These are phyloP conservation scores for Myzus persicae DNA, from an alignment of 1,140 invertebrate genomes.

Conservation along the genomic window DNA sequence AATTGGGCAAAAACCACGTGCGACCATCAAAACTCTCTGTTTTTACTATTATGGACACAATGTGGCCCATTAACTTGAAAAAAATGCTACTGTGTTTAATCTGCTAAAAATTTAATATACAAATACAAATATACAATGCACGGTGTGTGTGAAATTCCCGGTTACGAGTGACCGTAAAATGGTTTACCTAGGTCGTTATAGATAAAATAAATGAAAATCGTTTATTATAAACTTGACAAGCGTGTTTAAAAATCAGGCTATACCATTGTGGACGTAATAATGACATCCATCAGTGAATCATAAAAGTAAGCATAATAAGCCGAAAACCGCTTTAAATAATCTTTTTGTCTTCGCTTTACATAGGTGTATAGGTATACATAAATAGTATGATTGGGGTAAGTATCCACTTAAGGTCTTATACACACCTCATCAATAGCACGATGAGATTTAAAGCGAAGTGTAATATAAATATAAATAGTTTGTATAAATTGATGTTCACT, in stretches of 20 bases:
- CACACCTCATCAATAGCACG: not conserved
- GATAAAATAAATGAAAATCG: not conserved
- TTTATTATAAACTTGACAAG: not conserved
- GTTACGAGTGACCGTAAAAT: not conserved
- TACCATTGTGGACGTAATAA: not conserved
- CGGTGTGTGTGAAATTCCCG: not conserved
- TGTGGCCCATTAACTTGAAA: not conserved
- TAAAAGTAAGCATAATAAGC: not conserved
- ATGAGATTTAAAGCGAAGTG: not conserved
- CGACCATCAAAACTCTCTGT: not conserved
- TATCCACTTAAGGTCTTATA: not conserved
- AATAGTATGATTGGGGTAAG: not conserved
- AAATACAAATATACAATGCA: not conserved
- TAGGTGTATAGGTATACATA: not conserved
- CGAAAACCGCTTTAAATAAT: not conserved
- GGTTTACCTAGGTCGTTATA: not conserved
- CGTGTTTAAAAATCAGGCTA: not conserved
- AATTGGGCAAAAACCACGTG: slow-evolving; percentile 21
- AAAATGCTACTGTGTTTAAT: not conserved
- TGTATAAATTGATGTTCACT: not conserved
- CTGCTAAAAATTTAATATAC: not conserved
- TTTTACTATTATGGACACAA: not conserved
- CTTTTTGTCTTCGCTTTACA: not conserved
- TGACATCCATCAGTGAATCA: not conserved
- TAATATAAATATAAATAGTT: not conserved